Base-by-base conservation (phyloP, 2,888 invertebrate species). In the Lasioglossum leucozonium region DNA sequence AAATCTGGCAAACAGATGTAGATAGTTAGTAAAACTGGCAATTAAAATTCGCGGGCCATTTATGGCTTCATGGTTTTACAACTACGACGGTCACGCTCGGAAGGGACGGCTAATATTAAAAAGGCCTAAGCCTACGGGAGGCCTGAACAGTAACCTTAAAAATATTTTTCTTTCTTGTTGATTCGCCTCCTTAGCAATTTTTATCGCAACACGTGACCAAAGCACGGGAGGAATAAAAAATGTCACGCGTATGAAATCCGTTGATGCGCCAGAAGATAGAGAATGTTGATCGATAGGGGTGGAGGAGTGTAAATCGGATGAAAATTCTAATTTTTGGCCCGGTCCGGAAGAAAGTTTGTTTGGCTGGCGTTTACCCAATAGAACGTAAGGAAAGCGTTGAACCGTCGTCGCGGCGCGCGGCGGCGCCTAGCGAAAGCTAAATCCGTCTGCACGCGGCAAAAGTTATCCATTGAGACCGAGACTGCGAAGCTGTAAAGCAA, bases 401-500 rank as follows among this genome's bases (percentile, higher is more conserved):
- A 40, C 30, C 62, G 62, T 62, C 62, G 55, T n/a, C 55, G 55
- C 44, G 11, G 13, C 18, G 30, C 40, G 6, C 11, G 10, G 40
- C 69, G 37, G 67, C 67, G 67, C 67, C 67, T 3, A 18, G 37
- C 55, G 30, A 16, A 62, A 26, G 34, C 65, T 71, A 82, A 84
- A 77, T 82, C 76, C 81, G 81, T 75, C 77, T 62, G 74, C 73
- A 47, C 84, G 77, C 69, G 58, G 75, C 22, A 76, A 71, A 87
- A 88, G 84, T 87, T 89, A 58, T 26, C 77, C 79, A 79, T 67
- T 47, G 81, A 75, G 79, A 72, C 69, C 44, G 75, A 71, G 77
- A 82, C 79, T 82, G 73, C 22, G 62, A 82, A 82, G 79, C 81
- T 85, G 81, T 81, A 84, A 85, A 88, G 85, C 87, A 90, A 89